Percentiles rank a stretch among this genome's conserved stretches.
Conservation (phyloP, 2,113 vertebrate genomes). For the Aplodontia rufa region DNA sequence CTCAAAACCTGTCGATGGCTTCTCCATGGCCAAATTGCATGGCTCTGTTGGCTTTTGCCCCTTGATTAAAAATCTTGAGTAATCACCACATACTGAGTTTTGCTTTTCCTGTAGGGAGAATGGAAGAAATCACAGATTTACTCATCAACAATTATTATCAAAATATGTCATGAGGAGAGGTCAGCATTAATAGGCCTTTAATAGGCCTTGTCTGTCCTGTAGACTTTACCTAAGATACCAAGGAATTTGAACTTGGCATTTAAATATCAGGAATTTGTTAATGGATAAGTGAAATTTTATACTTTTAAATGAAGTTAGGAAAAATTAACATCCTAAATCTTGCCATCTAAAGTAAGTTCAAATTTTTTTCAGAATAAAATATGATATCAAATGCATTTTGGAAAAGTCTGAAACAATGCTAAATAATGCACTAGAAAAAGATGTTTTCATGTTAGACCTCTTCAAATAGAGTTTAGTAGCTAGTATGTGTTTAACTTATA, state of each 20-base stretch:
- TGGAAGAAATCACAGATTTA: not conserved
- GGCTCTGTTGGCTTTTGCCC: not conserved
- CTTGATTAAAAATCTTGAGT: not conserved
- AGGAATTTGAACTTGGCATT: not conserved
- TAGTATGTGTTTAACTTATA: not conserved
- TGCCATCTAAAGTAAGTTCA: not conserved
- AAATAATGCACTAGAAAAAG: not conserved
- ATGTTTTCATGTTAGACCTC: not conserved
- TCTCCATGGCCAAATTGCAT: not conserved
- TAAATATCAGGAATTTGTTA: not conserved
- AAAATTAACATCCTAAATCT: conserved; percentile 2
- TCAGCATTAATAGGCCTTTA: not conserved
- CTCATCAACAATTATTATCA: not conserved
- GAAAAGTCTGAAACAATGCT: not conserved
- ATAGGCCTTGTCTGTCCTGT: not conserved
- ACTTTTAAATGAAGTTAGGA: not conserved
- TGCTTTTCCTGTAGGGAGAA: not conserved
- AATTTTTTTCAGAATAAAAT: not conserved
- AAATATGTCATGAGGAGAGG: not conserved
- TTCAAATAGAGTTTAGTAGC: not conserved
- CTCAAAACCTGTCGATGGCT: not conserved
- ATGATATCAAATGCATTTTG: not conserved
- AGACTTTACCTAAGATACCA: not conserved
- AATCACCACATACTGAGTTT: not conserved
- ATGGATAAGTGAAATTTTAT: not conserved